These are phyloP conservation scores for Phoenicopterus ruber DNA, from an alignment of 2,113 vertebrate species.

Conservation along the genomic window DNA sequence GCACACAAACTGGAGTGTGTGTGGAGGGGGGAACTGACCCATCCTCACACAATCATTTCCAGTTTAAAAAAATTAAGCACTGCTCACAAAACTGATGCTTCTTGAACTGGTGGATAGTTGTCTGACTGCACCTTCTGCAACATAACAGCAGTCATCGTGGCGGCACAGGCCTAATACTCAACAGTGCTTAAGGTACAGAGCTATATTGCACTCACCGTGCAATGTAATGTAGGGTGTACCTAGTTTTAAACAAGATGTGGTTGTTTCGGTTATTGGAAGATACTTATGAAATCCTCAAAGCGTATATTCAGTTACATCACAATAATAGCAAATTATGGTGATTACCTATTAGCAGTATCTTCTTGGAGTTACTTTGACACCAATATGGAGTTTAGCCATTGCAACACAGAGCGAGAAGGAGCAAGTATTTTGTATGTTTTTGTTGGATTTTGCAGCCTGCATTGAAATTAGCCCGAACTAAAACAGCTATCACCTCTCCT, in stretches of 20 bases:
- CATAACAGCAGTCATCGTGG: rapidly evolving
- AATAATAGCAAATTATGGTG: rapidly evolving
- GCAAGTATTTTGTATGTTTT: neutral
- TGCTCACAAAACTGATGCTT: neutral
- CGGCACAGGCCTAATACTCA: neutral
- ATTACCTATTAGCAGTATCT: neutral
- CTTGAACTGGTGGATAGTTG: neutral
- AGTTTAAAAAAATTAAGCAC: neutral
- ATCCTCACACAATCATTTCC: neutral
- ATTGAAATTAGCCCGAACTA: neutral
- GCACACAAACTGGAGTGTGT: neutral
- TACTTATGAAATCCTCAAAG: neutral
- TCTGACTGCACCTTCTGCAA: neutral
- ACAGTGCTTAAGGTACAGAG: neutral
- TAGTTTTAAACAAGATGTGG: rapidly evolving
- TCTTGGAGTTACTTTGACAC: neutral
- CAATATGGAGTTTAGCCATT: neutral
- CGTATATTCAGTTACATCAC: rapidly evolving
- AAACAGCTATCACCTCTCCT: neutral
- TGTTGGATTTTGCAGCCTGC: neutral
- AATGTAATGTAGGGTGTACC: rapidly evolving
- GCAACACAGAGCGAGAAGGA: neutral
- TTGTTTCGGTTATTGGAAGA: neutral
- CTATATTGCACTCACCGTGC: neutral
- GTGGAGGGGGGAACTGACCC: neutral